Evolutionary conservation across 2,888 invertebrate genomes (phyloP).

Genomic region (Daptonema setosum): DNA sequence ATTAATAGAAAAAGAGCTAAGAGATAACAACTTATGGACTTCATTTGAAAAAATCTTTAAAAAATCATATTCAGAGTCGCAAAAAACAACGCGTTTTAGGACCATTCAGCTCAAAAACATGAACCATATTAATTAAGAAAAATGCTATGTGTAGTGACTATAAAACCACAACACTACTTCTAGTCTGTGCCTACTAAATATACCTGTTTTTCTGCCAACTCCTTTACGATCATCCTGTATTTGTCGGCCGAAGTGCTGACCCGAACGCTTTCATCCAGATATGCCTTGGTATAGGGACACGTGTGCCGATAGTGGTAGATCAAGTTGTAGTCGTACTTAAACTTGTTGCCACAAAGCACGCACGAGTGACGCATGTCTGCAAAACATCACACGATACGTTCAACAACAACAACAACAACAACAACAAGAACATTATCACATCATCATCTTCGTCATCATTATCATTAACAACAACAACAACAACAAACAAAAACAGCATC

Average conservation of each 20-base stretch:
- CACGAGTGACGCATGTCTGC: constrained; percentile 17
- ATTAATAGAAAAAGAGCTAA: too few relatives aligned
- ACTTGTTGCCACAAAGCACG: constrained; percentile 19
- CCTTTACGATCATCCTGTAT: constrained; percentile 10
- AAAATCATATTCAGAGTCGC: too few relatives aligned
- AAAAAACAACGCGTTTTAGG: too few relatives aligned
- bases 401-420: not conserved
- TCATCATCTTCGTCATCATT: too few relatives aligned
- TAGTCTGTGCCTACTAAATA: too few relatives aligned
- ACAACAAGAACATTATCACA: too few relatives aligned
- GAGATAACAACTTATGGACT: too few relatives aligned
- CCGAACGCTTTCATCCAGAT: constrained; percentile 10
- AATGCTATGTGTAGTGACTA: too few relatives aligned
- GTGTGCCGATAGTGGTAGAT: constrained; percentile 20
- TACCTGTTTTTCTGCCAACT: constrained; percentile 12
- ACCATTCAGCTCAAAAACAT: too few relatives aligned
- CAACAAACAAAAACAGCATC: not conserved
- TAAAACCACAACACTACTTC: too few relatives aligned
- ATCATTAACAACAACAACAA: not conserved
- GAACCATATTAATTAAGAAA: too few relatives aligned
- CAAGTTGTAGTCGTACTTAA: constrained; percentile 23
- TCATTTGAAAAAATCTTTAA: too few relatives aligned
- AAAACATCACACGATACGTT: not conserved
- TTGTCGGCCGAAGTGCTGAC: not conserved
- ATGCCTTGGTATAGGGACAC: constrained; percentile 17